A percentile compares a stretch with the other conserved stretches of the same genome.
These are phyloP conservation scores for Mormyrus iriodes DNA, from an alignment of 2,113 vertebrate species.

Conservation along the genomic window DNA sequence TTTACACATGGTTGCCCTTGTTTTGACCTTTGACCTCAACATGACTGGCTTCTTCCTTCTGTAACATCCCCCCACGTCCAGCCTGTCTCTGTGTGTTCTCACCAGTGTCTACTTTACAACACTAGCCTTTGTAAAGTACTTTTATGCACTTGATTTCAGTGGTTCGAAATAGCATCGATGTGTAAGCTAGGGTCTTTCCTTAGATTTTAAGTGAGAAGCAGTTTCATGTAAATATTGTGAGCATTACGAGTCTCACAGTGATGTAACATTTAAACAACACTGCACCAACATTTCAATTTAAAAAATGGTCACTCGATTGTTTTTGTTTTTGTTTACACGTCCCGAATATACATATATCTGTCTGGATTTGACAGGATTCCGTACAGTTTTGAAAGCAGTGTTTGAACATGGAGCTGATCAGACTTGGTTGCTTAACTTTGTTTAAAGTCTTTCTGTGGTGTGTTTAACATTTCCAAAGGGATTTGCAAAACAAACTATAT, in stretches of 20 bases:
- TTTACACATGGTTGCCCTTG: not conserved
- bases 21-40: slow-evolving; percentile 31
- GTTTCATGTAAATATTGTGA: slow-evolving; percentile 90
- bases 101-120: slow-evolving; percentile 72
- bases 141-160: slow-evolving; percentile 71
- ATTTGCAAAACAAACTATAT: slow-evolving; percentile 22
- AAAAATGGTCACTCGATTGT: slow-evolving; percentile 89
- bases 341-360: slow-evolving; percentile 44
- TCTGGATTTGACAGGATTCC: slow-evolving; percentile 15
- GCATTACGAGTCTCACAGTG: slow-evolving; percentile 89
- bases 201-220: slow-evolving; percentile 67
- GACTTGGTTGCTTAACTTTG: slow-evolving; percentile 17
- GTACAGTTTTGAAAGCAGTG: slow-evolving; percentile 7
- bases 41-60: slow-evolving; percentile 43
- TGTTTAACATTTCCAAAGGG: slow-evolving; percentile 26
- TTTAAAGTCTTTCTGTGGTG: slow-evolving; percentile 24
- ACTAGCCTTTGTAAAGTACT: slow-evolving; percentile 68
- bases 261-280: slow-evolving; percentile 93
- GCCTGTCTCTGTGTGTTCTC: slow-evolving; percentile 57
- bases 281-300: slow-evolving; percentile 91
- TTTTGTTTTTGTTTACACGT: slow-evolving; percentile 67
- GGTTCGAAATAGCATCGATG: slow-evolving; percentile 62
- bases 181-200: slow-evolving; percentile 61
- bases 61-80: not conserved
- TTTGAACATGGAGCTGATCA: slow-evolving; percentile 12